A percentile compares a stretch with the other conserved stretches of the same genome.
Conservation (phyloP, 1,140 invertebrate genomes). For the Rhopalosiphum maidis region DNA sequence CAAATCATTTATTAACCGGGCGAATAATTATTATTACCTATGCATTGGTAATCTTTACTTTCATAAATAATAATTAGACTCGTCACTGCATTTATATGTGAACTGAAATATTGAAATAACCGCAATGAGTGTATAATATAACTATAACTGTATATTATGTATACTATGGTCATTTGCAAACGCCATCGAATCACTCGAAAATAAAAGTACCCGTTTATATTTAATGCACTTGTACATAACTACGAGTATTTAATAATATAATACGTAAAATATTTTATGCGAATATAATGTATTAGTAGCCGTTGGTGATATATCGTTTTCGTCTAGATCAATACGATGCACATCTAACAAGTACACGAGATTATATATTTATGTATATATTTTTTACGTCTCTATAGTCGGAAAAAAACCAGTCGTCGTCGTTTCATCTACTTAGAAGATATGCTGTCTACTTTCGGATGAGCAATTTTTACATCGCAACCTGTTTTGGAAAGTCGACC, state of each 20-base stretch:
- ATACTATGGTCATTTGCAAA: too few relatives aligned
- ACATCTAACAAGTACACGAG: neutral
- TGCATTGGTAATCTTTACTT: neutral
- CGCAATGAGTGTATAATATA: too few relatives aligned
- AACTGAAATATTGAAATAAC: neutral
- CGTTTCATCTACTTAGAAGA: neutral
- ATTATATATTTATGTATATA: neutral
- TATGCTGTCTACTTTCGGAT: conserved; percentile 29
- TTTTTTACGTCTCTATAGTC: neutral
- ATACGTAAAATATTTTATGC: neutral
- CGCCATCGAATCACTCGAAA: neutral
- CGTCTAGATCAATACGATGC: neutral
- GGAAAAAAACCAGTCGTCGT: neutral
- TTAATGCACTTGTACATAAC: neutral
- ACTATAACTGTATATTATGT: neutral
- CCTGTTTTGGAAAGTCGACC: conserved; percentile 47
- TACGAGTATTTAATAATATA: neutral
- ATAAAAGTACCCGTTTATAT: neutral
- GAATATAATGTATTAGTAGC: neutral
- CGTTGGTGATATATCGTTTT: neutral
- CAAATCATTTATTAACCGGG: neutral
- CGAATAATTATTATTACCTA: neutral
- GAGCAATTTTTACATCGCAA: conserved; percentile 17
- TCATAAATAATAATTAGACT: neutral
- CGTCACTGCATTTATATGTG: neutral